phyloP scores from a whole-genome alignment of 2,888 invertebrate genomes.

The Odontocerum albicorne region DNA sequence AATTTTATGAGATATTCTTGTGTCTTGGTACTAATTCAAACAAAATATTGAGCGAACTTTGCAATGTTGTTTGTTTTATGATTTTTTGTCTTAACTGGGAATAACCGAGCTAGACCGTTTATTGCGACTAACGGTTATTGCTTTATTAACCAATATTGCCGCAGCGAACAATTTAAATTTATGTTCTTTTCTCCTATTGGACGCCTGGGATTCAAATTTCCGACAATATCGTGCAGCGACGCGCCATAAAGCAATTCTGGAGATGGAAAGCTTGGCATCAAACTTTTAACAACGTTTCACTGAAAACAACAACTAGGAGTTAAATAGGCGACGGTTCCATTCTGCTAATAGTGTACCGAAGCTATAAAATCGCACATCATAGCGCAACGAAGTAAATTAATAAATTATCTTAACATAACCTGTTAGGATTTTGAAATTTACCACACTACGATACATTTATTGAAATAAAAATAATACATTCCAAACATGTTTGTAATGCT shows the following conservation, averaged over 20 bases:
- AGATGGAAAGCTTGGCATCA: slow-evolving; percentile 35
- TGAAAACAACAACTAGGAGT: not conserved
- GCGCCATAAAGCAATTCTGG: slow-evolving; percentile 33
- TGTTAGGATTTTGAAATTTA: no score
- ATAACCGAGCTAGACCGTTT: slow-evolving; percentile 22
- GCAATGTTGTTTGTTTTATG: slow-evolving; percentile 24
- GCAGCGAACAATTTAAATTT: slow-evolving; percentile 35
- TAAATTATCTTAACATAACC: no score
- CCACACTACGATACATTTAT: no score
- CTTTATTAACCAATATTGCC: slow-evolving; percentile 61
- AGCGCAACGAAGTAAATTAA: no score
- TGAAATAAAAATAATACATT: no score
- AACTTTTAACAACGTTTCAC: slow-evolving; percentile 28
- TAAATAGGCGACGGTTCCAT: no score
- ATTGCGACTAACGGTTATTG: slow-evolving; percentile 51
- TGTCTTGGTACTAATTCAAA: slow-evolving; percentile 19
- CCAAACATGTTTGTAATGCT: no score
- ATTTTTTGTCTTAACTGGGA: slow-evolving; percentile 11
- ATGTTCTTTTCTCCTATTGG: slow-evolving; percentile 29
- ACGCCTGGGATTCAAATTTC: slow-evolving; percentile 32
- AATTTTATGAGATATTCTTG: slow-evolving; percentile 24
- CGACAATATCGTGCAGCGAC: slow-evolving; percentile 32
- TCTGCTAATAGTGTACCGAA: no score
- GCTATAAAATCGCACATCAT: no score
- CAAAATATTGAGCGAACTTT: slow-evolving; percentile 18